Percentiles rank a stretch among this genome's conserved stretches.
These are phyloP conservation scores for Macroglossus sobrinus DNA, from an alignment of 2,113 vertebrate genomes.

Conservation along the genomic window DNA sequence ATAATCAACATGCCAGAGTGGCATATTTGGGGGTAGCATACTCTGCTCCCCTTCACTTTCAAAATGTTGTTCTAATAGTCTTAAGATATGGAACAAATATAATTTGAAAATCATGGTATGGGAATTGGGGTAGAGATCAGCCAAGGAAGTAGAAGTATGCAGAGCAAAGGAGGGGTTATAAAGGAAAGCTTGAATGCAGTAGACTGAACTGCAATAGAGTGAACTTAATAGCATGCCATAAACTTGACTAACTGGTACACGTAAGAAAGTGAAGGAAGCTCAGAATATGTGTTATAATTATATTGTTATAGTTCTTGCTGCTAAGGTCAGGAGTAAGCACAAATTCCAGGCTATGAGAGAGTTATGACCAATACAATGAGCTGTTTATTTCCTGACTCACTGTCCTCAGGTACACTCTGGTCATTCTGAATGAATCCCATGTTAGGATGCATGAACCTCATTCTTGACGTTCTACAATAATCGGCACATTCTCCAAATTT, in stretches of 20 bases:
- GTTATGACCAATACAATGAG: not conserved
- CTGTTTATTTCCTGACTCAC: not conserved
- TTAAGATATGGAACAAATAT: not conserved
- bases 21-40: no score
- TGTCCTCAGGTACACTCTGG: not conserved
- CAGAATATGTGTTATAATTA: not conserved
- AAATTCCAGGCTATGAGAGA: not conserved
- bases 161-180: not conserved
- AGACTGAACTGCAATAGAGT: not conserved
- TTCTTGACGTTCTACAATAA: not conserved
- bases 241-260: not conserved
- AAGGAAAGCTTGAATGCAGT: not conserved
- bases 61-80: no score
- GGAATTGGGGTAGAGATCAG: accelerated
- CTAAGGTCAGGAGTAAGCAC: not conserved
- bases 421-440: not conserved
- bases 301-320: not conserved
- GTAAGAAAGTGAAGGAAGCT: not conserved
- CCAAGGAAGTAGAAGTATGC: not conserved
- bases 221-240: not conserved
- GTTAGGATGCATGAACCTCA: not conserved
- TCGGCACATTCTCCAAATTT: not conserved
- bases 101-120: not conserved
- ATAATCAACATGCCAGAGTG: not conserved
- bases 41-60: no score